Evolutionary conservation across 2,797 vertebrate species (phyloP).

Genomic region (Rhinichthys osculus): DNA sequence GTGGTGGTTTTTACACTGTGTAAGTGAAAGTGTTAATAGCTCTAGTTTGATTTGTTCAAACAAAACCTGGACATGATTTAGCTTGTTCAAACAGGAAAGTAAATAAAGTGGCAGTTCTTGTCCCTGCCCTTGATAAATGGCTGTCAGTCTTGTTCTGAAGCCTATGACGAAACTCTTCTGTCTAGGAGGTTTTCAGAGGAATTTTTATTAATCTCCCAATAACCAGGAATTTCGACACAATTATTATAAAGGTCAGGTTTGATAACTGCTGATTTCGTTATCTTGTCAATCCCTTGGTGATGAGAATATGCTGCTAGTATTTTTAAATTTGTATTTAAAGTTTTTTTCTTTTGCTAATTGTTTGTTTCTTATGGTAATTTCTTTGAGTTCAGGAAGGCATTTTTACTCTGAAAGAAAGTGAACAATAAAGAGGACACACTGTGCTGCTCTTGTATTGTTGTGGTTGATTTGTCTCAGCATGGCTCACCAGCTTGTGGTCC

Average conservation of each 20-base stretch:
- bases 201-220: neutral
- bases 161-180: neutral
- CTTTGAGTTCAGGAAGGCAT: neutral
- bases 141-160: slow-evolving; percentile 44
- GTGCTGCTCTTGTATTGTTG: neutral
- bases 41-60: slow-evolving; percentile 74
- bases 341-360: neutral
- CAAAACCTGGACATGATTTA: slow-evolving; percentile 74
- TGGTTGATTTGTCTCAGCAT: slow-evolving; percentile 11
- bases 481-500: slow-evolving; percentile 6
- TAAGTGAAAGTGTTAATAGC: slow-evolving; percentile 60
- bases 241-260: slow-evolving; percentile 4
- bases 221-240: neutral
- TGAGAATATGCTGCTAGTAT: neutral
- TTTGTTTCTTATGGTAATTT: neutral
- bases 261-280: neutral
- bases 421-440: slow-evolving; percentile 21
- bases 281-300: neutral
- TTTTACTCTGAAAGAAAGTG: neutral
- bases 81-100: slow-evolving; percentile 77
- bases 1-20: slow-evolving; percentile 4
- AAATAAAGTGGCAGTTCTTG: slow-evolving; percentile 64
- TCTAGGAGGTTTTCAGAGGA: neutral
- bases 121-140: slow-evolving; percentile 51
- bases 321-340: neutral